Evolutionary conservation across 2,888 invertebrate species (phyloP).

Genomic region (Phengaris arion): DNA sequence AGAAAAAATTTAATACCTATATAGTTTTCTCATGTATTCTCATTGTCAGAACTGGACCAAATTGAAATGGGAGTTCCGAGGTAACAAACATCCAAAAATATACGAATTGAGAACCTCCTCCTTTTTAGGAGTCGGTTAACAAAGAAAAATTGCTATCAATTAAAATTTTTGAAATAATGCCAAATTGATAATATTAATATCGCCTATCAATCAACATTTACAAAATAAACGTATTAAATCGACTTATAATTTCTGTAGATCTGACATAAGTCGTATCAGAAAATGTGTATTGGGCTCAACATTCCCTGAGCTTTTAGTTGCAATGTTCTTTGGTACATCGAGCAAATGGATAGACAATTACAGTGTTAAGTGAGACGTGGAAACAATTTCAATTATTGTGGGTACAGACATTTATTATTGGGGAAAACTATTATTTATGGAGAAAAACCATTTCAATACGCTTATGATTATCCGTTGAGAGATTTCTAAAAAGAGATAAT

Average conservation of each 20-base stretch:
- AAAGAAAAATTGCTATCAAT: too few species aligned
- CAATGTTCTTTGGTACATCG: constrained; percentile 2
- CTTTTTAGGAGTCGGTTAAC: too few species aligned
- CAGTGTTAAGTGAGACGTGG: constrained; percentile 9
- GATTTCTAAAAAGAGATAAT: neutral
- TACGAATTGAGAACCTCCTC: too few species aligned
- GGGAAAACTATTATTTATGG: neutral
- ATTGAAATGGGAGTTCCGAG: too few species aligned
- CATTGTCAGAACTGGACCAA: too few species aligned
- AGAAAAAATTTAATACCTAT: too few species aligned
- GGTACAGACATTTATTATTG: neutral
- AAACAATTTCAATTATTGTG: neutral
- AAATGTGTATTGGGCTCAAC: neutral
- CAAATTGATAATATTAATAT: too few species aligned
- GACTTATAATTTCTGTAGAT: neutral
- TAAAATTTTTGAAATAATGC: too few species aligned
- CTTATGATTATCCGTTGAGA: neutral
- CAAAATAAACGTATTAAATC: constrained; percentile 1
- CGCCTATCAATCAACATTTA: neutral
- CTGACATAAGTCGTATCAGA: neutral
- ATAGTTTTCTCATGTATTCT: too few species aligned
- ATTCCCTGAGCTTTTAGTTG: neutral
- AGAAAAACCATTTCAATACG: neutral
- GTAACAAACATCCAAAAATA: too few species aligned
- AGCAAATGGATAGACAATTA: constrained; percentile 12